A percentile compares a stretch with the other conserved stretches of the same genome.
These are phyloP conservation scores for Andrena trimmerana DNA, from an alignment of 2,888 invertebrate species.

Conservation along the genomic window DNA sequence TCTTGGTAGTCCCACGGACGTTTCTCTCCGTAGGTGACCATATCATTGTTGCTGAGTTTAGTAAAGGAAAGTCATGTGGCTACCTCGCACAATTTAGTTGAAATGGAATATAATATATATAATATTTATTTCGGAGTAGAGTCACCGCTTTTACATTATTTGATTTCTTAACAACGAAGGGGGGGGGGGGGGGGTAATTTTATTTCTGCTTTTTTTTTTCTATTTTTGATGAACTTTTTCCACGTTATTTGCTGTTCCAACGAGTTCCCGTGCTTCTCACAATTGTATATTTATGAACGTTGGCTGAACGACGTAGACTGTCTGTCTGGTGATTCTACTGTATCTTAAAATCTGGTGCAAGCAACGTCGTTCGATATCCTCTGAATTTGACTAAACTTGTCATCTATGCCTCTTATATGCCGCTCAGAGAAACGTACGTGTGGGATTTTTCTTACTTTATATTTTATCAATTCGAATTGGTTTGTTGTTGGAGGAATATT, in stretches of 20 bases:
- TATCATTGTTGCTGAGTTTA: too few species aligned
- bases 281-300: constrained; percentile 47
- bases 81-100: not conserved
- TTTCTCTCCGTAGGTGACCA: too few species aligned
- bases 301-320: constrained; percentile 14
- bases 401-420: too few species aligned
- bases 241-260: constrained; percentile 1
- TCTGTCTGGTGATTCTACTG: constrained; percentile 19
- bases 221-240: not conserved
- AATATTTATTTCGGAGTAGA: not conserved
- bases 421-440: too few species aligned
- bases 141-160: not conserved
- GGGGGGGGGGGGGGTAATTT: too few species aligned
- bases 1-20: too few species aligned
- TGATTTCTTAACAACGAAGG: not conserved
- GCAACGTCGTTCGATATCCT: not conserved
- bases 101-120: not conserved
- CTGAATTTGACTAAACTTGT: too few species aligned
- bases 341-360: constrained; percentile 30
- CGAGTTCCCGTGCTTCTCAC: constrained; percentile 11
- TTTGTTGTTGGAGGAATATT: too few species aligned
- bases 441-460: too few species aligned
- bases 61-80: too few species aligned
- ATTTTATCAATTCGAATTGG: too few species aligned
- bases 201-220: not conserved